Evolutionary conservation across 2,113 vertebrate species (phyloP).

Genomic region (Elephas maximus): DNA sequence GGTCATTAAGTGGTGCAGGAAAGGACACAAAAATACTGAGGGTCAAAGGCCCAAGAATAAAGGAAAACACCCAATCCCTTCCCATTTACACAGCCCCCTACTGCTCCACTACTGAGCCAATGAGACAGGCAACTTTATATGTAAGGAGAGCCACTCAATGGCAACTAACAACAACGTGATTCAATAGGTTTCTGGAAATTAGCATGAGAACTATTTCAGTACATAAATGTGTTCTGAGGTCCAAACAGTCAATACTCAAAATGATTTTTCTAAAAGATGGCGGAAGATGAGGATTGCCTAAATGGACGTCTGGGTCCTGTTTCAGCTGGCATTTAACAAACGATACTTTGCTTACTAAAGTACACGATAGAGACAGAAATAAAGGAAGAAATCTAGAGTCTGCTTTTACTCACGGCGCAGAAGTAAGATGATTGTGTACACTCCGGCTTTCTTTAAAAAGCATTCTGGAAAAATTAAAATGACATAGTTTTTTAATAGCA

Average conservation of each 20-base stretch:
- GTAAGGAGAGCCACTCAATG: neutral
- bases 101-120: neutral
- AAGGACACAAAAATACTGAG: neutral
- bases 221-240: neutral
- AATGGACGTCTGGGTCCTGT: neutral
- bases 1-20: neutral
- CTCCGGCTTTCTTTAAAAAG: constrained; percentile 98
- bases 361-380: neutral
- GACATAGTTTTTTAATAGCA: constrained; percentile 53
- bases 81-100: neutral
- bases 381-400: constrained; percentile 24
- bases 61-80: neutral
- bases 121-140: neutral
- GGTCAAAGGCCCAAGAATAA: neutral
- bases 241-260: neutral
- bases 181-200: neutral
- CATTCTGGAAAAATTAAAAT: constrained; percentile 91
- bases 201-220: neutral
- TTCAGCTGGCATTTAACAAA: constrained; percentile 44
- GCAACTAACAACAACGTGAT: neutral
- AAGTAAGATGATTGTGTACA: constrained; percentile 97
- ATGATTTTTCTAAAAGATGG: neutral
- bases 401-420: constrained; percentile 95
- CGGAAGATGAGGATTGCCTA: neutral
- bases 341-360: constrained; percentile 26